Percentiles rank a stretch among this genome's conserved stretches.
phyloP scores from a whole-genome alignment of 2,113 vertebrate species.

The Corapipo altera region DNA sequence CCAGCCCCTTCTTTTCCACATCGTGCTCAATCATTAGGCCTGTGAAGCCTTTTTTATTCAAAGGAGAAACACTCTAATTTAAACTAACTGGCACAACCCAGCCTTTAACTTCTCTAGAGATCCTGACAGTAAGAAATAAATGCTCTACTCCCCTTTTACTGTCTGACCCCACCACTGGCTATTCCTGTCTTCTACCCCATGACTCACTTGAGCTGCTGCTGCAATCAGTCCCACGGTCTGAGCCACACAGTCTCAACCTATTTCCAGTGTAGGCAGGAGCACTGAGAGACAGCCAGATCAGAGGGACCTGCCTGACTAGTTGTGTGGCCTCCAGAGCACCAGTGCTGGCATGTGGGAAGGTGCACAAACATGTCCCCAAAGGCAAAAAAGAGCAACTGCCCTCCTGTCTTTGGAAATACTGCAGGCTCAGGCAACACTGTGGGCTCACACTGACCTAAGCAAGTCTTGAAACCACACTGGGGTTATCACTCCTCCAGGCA shows the following conservation, averaged over 20 bases:
- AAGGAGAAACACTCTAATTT: background rate
- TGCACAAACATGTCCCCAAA: background rate
- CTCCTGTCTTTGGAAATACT: background rate
- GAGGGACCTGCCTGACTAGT: conserved; percentile 1
- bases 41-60: background rate
- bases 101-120: background rate
- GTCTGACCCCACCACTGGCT: background rate
- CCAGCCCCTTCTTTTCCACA: background rate
- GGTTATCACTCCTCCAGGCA: background rate
- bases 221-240: background rate
- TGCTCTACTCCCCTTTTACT: background rate
- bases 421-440: background rate
- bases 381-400: background rate
- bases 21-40: background rate
- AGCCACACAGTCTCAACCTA: background rate
- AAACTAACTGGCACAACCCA: background rate
- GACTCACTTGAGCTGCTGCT: background rate
- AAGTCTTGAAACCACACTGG: background rate
- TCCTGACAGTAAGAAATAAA: background rate
- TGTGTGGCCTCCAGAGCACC: background rate
- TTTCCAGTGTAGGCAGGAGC: background rate
- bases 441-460: background rate
- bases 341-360: background rate
- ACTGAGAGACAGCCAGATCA: background rate
- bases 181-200: background rate